Evolutionary conservation across 2,113 vertebrate species (phyloP), one percentile per base, ranked within the genome.

Genomic region (Calyptomena viridis): DNA sequence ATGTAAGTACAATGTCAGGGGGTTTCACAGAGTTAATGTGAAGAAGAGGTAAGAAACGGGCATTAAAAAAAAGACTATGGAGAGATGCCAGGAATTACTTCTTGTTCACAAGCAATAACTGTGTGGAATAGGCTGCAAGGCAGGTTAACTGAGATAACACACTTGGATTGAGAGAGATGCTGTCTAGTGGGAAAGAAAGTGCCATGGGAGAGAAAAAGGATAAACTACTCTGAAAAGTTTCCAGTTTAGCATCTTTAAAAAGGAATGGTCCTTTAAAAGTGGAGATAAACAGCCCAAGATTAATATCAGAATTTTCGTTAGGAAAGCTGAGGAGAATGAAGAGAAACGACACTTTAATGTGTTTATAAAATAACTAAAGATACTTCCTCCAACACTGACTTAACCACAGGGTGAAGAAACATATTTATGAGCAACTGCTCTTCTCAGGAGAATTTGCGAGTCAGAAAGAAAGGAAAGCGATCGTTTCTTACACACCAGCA

Each of bases 371-470:
- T 59, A 62, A 37, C 18, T 33, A 62, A 86, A 35, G 44, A 60
- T 44, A 59, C 44, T 63, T 12, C 59, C 47, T 79, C 64, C 11
- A 85, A 53, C 14, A 83, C 15, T 64, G 13, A 89, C 44, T 37
- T 60, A 84, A 92, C 52, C 37, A 39, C 0, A 3, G 18, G 13
- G n/a, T 52, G 28, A 93, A 82, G 25, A 91, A 91, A 93, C 2
- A 5, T 7, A 42, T 66, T 47, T 63, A 55, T n/a, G 6, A 83
- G 31, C 24, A 92, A 50, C 4, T 0, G 0, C 27, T 89, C 17
- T 50, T 53, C 44, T 35, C 18, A 7, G 27, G 40, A 90, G 30
- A 93, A 93, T 55, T 30, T 7, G 0, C 3, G 8, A 81, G 11
- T 60, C 3, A 2, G 75, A 79, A 85, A 69, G 27, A 79, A 89